A percentile compares a stretch with the other conserved stretches of the same genome.
Conservation (phyloP, 1,140 invertebrate genomes). For the Drosophila lowei region DNA sequence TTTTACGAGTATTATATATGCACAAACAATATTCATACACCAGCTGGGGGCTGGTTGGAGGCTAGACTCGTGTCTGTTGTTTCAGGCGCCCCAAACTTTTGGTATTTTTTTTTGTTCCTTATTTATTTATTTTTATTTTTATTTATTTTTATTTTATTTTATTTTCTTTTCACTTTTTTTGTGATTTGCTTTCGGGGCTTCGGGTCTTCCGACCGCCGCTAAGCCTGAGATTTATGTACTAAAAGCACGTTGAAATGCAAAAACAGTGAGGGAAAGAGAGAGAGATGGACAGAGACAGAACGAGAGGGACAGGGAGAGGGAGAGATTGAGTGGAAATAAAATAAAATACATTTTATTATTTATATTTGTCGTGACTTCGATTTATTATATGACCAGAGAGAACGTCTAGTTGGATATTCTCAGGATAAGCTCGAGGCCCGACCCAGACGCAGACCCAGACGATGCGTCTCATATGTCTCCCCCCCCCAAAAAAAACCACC, state of each 20-base stretch:
- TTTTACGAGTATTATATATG: constrained; percentile 43
- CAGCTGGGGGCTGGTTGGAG: constrained; percentile 24
- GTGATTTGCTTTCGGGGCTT: constrained; percentile 1
- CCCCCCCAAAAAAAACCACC: no score
- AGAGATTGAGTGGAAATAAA: constrained; percentile 56
- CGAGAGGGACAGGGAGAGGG: not conserved
- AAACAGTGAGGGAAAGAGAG: constrained; percentile 15
- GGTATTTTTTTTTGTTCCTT: constrained; percentile 29
- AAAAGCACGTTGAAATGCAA: constrained; percentile 75
- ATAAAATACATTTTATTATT: constrained; percentile 80
- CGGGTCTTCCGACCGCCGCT: constrained; percentile 54
- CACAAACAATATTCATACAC: constrained; percentile 73
- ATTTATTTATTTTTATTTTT: constrained; percentile 48
- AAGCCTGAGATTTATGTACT: constrained; percentile 78
- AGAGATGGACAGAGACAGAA: not conserved
- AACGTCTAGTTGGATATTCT: no score
- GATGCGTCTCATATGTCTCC: no score
- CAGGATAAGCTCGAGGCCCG: no score
- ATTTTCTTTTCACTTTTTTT: constrained; percentile 17
- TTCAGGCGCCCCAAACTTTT: constrained; percentile 50
- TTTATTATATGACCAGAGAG: constrained; percentile 62
- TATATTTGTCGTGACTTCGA: constrained; percentile 80
- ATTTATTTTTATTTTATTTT: constrained; percentile 42
- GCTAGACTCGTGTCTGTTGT: constrained; percentile 70
- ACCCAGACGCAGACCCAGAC: no score